Conservation (phyloP, 2,888 invertebrate genomes). For the Meghimatium bilineatum region DNA sequence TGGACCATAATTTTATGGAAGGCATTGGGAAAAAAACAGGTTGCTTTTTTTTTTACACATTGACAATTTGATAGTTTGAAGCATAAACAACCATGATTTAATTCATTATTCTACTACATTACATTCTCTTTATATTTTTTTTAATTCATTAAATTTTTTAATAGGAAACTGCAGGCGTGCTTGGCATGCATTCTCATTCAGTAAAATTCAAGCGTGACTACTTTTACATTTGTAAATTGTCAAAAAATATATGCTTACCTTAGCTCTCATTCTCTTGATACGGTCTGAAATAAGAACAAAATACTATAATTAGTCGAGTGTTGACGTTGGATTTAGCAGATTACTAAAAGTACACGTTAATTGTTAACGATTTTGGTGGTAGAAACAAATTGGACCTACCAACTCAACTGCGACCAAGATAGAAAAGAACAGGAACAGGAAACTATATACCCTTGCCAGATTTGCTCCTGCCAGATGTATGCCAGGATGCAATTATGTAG, state of each 20-base stretch:
- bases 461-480: not conserved
- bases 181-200: too few species aligned
- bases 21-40: too few species aligned
- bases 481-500: too few species aligned
- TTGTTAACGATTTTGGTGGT: not conserved
- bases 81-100: too few species aligned
- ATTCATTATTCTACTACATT: too few species aligned
- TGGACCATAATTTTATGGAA: too few species aligned
- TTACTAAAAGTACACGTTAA: not conserved
- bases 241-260: conserved; percentile 24
- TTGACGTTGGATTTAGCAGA: not conserved
- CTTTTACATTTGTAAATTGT: not conserved
- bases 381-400: not conserved
- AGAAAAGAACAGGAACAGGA: conserved; percentile 31
- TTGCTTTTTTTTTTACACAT: too few species aligned
- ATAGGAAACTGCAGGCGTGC: too few species aligned
- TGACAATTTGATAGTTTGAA: too few species aligned
- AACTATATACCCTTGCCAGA: not conserved
- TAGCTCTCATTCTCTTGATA: conserved; percentile 36
- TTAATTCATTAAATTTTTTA: too few species aligned
- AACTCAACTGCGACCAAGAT: conserved; percentile 1
- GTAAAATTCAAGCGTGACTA: not conserved
- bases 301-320: not conserved
- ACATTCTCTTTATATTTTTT: too few species aligned
- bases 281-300: conserved; percentile 9